Percentiles rank a stretch among this genome's conserved stretches.
phyloP scores from a whole-genome alignment of 2,797 vertebrate genomes.

The Erethizon dorsatum region DNA sequence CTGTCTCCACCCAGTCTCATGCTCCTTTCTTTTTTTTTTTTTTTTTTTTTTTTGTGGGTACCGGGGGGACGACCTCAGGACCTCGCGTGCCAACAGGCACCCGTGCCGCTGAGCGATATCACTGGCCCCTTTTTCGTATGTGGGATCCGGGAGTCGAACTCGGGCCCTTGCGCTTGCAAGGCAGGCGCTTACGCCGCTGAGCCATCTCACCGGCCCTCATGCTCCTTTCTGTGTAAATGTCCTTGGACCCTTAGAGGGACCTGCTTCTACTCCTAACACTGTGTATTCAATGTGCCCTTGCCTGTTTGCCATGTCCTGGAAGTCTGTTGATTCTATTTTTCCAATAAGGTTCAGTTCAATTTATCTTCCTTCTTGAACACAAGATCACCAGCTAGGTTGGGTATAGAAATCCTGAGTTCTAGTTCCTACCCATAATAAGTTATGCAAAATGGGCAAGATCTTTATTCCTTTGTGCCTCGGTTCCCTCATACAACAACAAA shows the following conservation, averaged over 20 bases:
- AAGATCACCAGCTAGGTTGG: not conserved
- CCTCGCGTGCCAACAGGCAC: too few species aligned
- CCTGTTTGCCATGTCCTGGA: not conserved
- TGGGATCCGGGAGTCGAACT: too few species aligned
- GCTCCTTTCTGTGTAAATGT: not conserved
- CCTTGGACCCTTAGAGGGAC: not conserved
- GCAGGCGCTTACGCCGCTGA: too few species aligned
- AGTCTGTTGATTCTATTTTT: not conserved
- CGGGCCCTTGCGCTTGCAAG: too few species aligned
- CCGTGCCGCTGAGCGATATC: too few species aligned
- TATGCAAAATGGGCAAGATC: not conserved
- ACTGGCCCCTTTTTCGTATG: too few species aligned
- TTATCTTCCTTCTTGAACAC: conserved; percentile 30
- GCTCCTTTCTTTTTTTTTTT: not conserved
- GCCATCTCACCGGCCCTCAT: too few species aligned
- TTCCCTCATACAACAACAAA: not conserved
- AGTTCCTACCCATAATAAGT: not conserved
- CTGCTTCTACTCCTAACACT: not conserved
- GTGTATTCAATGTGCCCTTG: not conserved
- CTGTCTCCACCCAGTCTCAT: not conserved
- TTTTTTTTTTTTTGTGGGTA: too few species aligned
- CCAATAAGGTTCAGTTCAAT: not conserved
- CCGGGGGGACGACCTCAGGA: too few species aligned
- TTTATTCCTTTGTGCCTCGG: not conserved
- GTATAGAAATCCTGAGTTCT: not conserved